phyloP scores from a whole-genome alignment of 2,888 invertebrate species.

The Sipha maydis region DNA sequence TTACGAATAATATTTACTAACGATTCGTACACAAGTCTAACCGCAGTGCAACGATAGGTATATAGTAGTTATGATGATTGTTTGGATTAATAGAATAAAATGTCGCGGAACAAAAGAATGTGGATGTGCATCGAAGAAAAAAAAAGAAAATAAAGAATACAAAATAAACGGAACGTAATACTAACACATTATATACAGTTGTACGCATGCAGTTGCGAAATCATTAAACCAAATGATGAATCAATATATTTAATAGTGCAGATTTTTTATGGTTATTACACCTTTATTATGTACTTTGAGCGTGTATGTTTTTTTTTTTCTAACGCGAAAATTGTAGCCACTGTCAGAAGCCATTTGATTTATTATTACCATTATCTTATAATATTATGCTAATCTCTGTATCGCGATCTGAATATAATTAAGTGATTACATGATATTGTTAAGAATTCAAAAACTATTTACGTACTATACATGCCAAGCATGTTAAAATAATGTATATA shows the following conservation, averaged over 20 bases:
- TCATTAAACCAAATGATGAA: not conserved
- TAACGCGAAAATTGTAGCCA: not conserved
- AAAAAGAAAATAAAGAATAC: too few relatives aligned
- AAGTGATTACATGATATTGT: not conserved
- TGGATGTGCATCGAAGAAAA: too few relatives aligned
- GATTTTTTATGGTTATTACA: not conserved
- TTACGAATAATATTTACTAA: not conserved
- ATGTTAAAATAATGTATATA: not conserved
- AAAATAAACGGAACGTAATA: too few relatives aligned
- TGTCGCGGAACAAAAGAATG: too few relatives aligned
- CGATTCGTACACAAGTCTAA: not conserved
- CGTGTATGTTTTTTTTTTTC: not conserved
- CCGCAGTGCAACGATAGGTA: conserved; percentile 1
- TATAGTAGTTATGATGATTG: not conserved
- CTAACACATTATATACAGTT: too few relatives aligned
- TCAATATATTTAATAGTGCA: not conserved
- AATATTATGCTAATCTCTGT: not conserved
- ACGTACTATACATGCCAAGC: not conserved
- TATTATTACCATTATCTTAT: not conserved
- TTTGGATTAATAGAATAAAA: too few relatives aligned
- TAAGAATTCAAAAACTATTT: not conserved
- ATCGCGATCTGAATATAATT: not conserved
- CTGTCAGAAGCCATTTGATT: not conserved
- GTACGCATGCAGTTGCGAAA: too few relatives aligned
- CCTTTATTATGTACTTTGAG: not conserved